These are phyloP conservation scores for Xiphophorus maculatus DNA, from an alignment of 2,113 vertebrate species.

Conservation along the genomic window DNA sequence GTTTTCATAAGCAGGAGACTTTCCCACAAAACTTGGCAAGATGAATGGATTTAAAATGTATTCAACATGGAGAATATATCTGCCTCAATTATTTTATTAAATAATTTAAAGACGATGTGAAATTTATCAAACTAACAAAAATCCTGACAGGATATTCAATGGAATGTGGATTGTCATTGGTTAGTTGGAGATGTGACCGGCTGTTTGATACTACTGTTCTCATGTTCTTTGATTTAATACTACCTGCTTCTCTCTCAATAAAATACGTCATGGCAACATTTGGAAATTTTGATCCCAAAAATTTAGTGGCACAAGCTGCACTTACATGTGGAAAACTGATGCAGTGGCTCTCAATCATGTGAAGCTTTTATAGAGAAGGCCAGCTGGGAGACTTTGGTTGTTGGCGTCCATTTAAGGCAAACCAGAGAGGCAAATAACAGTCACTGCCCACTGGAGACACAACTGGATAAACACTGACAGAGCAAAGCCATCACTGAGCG, in stretches of 20 bases:
- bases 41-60: no score
- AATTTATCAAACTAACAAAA: conserved; percentile 17
- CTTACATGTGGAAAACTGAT: neutral
- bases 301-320: conserved; percentile 16
- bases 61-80: no score
- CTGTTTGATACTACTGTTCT: conserved; percentile 20
- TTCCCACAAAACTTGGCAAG: neutral
- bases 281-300: conserved; percentile 13
- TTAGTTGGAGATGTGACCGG: conserved; percentile 3
- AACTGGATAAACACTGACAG: conserved; percentile 9
- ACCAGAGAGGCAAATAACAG: conserved; percentile 45
- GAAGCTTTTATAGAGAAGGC: neutral
- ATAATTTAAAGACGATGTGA: no score
- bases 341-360: conserved; percentile 1
- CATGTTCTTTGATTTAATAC: conserved; percentile 4
- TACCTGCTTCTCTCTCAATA: neutral
- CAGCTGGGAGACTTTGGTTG: conserved; percentile 42
- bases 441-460: conserved; percentile 17
- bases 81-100: no score
- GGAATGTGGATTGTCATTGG: conserved; percentile 41
- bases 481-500: conserved; percentile 8
- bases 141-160: neutral
- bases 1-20: neutral
- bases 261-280: conserved; percentile 8
- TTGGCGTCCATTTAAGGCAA: conserved; percentile 44